Percentiles rank a stretch among this genome's conserved stretches.
Conservation (phyloP, 2,113 vertebrate genomes). For the Paratilapia polleni region DNA sequence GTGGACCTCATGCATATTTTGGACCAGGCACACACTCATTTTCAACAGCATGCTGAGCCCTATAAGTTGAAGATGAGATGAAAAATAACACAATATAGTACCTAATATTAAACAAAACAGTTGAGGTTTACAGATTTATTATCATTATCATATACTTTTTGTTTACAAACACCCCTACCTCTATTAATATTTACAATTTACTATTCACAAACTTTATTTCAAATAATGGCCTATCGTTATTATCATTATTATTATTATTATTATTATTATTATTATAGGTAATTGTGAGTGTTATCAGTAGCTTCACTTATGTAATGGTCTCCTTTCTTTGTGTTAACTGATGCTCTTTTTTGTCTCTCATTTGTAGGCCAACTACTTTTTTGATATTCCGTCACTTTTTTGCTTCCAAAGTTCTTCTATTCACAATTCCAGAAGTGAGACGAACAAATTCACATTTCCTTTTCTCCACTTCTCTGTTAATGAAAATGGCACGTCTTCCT, state of each 20-base stretch:
- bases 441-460: neutral
- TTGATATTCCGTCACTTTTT: neutral
- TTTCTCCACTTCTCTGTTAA: neutral
- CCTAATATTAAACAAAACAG: neutral
- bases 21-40: fast-evolving
- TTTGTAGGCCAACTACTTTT: neutral
- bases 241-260: too few relatives aligned
- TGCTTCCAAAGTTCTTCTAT: fast-evolving
- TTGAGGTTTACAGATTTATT: neutral
- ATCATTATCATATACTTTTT: neutral
- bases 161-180: neutral
- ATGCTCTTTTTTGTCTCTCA: neutral
- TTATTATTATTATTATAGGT: too few relatives aligned
- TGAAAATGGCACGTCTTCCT: neutral
- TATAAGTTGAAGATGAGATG: neutral
- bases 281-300: fast-evolving
- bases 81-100: fast-evolving
- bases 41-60: neutral
- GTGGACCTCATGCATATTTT: neutral
- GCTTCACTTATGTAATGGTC: neutral
- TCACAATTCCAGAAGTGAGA: neutral
- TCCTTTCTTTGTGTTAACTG: too few relatives aligned
- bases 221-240: too few relatives aligned
- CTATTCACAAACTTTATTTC: neutral
- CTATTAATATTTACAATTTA: neutral